Evolutionary conservation across 2,113 vertebrate species (phyloP).

Genomic region (Tachysurus fulvidraco): DNA sequence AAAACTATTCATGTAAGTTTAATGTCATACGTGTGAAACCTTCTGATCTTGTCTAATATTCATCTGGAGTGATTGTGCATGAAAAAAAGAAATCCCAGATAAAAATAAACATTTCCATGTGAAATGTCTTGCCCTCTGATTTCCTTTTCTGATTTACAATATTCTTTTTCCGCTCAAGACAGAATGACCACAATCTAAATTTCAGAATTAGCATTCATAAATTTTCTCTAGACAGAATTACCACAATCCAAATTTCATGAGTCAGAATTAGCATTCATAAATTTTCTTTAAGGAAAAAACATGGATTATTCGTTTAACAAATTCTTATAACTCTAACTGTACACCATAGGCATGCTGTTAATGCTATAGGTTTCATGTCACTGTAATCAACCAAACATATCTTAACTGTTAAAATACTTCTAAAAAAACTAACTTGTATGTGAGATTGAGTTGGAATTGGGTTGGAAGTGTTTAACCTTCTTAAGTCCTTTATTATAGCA

Average conservation of each 20-base stretch:
- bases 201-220: not conserved
- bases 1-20: not conserved
- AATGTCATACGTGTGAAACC: not conserved
- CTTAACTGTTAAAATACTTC: too few species aligned
- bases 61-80: conserved; percentile 41
- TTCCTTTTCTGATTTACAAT: conserved; percentile 15
- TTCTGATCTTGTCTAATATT: conserved; percentile 7
- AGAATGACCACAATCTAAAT: not conserved
- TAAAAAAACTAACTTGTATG: too few species aligned
- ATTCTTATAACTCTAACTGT: too few species aligned
- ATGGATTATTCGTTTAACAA: too few species aligned
- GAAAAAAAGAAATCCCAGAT: not conserved
- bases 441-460: conserved; percentile 10
- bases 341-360: not conserved
- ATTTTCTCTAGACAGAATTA: not conserved
- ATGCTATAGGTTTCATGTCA: too few species aligned
- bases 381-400: too few species aligned
- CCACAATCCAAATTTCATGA: not conserved
- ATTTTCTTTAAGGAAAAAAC: too few species aligned
- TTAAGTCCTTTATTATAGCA: conserved; percentile 18
- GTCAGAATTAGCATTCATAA: not conserved
- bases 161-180: not conserved
- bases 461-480: too few species aligned
- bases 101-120: conserved; percentile 38
- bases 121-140: conserved; percentile 34